phyloP scores from a whole-genome alignment of 2,797 vertebrate genomes.

The Gorsachius magnificus region DNA sequence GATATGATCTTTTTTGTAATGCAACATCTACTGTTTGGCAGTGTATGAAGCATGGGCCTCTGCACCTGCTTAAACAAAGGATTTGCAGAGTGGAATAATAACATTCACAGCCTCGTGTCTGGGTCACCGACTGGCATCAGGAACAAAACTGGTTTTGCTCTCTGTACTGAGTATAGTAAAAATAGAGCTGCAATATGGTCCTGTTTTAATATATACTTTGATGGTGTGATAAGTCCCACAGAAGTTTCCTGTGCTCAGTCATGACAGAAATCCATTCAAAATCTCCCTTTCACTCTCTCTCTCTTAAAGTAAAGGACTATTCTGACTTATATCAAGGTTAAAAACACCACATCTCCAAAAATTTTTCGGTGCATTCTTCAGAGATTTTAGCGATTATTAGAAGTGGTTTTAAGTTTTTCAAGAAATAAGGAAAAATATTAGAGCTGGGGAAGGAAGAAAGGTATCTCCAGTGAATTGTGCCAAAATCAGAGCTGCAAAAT shows the following conservation, averaged over 20 bases:
- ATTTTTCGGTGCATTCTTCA: rapidly evolving
- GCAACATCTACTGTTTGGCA: neutral
- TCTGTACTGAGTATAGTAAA: neutral
- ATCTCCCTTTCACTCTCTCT: neutral
- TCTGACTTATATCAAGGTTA: neutral
- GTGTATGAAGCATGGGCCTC: rapidly evolving
- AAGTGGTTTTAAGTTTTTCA: neutral
- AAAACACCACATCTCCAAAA: neutral
- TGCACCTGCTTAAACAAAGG: neutral
- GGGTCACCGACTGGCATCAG: neutral
- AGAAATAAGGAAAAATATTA: neutral
- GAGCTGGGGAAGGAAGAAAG: neutral
- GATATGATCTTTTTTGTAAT: neutral
- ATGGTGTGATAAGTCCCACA: neutral
- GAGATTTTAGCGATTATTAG: neutral
- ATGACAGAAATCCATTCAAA: neutral
- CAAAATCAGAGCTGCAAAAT: neutral
- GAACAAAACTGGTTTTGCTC: neutral
- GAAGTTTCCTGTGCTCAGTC: neutral
- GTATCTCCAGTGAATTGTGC: neutral
- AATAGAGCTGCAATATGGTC: neutral
- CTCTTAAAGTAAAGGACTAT: neutral
- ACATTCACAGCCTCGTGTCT: neutral
- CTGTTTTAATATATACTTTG: neutral
- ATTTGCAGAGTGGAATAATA: neutral